Evolutionary conservation across 1,140 invertebrate species (phyloP), one percentile per base, ranked within the genome.

Genomic region (Callitettix versicolor): DNA sequence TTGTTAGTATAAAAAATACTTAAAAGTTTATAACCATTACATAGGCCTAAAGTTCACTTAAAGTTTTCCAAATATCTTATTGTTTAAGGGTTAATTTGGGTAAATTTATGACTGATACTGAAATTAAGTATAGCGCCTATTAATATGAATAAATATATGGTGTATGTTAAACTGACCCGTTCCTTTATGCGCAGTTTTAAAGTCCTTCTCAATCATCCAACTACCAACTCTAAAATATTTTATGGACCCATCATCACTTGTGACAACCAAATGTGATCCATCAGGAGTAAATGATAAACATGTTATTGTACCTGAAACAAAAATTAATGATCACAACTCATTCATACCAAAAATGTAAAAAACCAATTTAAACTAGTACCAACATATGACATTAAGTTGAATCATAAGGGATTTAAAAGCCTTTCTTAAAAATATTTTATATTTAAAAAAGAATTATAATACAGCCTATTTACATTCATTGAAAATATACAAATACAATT

Each of bases 161-260:
- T n/a, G 26, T 30, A 30, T 3, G 9, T 30, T 30, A 30, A 30
- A 42, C 42, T 50, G 48, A 66, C 64, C 64, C 41, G 54, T 33
- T 70, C 76, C 79, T 69, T 80, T 82, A 65, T 90, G 86, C 1
- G 85, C 77, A 61, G 81, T 79, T 58, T 71, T 71, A 82, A 83
- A 88, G 42, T 81, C 75, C 62, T 87, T 90, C 64, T 90, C 86
- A 18, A 84, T 67, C 63, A 85, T 79, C 91, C 91, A 98, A 64
- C 81, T 90, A 1, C 83, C 85, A 46, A 82, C 81, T 60, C 86
- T 79, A 60, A 85, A 85, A 2, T 93, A 80, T 41, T 82, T 84
- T 57, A 97, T 81, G 3, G 76, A 80, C 2, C 89, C 89, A 76
- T 96, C 92, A 63, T 83, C 81, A 68, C 89, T 86, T 1, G 80